Percentiles rank a stretch among this genome's conserved stretches.
Evolutionary conservation across 2,888 invertebrate genomes (phyloP).

Genomic region (Chalcosyrphus nemorum): DNA sequence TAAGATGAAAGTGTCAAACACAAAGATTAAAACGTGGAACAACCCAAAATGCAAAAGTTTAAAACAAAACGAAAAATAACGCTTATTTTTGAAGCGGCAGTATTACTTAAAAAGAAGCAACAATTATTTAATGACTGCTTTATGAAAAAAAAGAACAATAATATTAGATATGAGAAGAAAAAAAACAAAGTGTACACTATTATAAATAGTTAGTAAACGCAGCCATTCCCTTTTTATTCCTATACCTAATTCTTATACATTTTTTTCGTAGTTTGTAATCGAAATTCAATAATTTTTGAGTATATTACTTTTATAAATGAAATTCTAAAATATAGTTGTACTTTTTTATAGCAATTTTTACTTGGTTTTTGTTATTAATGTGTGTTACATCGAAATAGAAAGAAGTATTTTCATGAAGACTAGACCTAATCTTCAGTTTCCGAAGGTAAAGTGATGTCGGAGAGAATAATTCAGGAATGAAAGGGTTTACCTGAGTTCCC

Average conservation of each 20-base stretch:
- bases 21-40: slow-evolving; percentile 7
- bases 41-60: slow-evolving; percentile 26
- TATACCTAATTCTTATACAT: slow-evolving; percentile 45
- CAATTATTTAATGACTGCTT: slow-evolving; percentile 38
- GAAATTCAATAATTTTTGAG: slow-evolving; percentile 39
- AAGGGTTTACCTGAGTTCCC: no score
- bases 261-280: slow-evolving; percentile 47
- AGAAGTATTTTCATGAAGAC: no score
- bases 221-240: slow-evolving; percentile 67
- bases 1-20: slow-evolving; percentile 52
- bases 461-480: no score
- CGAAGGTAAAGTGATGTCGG: no score
- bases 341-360: slow-evolving; percentile 54
- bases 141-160: slow-evolving; percentile 28
- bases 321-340: slow-evolving; percentile 56
- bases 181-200: slow-evolving; percentile 34
- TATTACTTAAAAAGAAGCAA: slow-evolving; percentile 62
- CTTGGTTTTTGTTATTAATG: no score
- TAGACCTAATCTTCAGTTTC: no score
- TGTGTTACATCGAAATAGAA: no score
- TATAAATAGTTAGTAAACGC: slow-evolving; percentile 30
- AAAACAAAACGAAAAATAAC: slow-evolving; percentile 26
- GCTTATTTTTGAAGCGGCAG: slow-evolving; percentile 71
- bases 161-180: slow-evolving; percentile 5
- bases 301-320: slow-evolving; percentile 52